Conservation (phyloP, 2,888 invertebrate species). For the Acleris laterana region DNA sequence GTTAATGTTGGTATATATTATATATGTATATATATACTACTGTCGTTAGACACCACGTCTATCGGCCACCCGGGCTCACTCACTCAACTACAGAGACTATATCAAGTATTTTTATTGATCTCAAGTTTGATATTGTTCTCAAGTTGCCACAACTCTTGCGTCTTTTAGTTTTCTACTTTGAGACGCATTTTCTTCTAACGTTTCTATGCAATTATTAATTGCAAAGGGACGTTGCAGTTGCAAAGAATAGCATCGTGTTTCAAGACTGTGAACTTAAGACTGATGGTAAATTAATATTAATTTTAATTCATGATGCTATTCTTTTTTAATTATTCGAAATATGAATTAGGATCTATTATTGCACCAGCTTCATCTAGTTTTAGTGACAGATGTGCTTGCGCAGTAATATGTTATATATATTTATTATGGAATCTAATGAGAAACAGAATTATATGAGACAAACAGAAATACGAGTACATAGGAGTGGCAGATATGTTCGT, state of each 20-base stretch:
- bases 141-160: constrained; percentile 22
- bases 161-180: constrained; percentile 20
- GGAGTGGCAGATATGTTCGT: constrained; percentile 59
- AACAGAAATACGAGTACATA: constrained; percentile 44
- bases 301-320: constrained; percentile 49
- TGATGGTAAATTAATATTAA: constrained; percentile 27
- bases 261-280: constrained; percentile 38
- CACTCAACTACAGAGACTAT: constrained; percentile 15
- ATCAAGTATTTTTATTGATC: not conserved
- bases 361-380: constrained; percentile 21
- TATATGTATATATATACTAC: constrained; percentile 15
- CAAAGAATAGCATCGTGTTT: constrained; percentile 53
- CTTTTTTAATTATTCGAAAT: constrained; percentile 43
- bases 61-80: constrained; percentile 17
- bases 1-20: constrained; percentile 32
- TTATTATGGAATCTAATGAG: constrained; percentile 37
- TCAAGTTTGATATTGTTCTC: constrained; percentile 11
- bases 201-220: constrained; percentile 27
- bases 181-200: constrained; percentile 25
- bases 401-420: constrained; percentile 26
- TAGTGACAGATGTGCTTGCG: constrained; percentile 22
- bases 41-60: constrained; percentile 13
- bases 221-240: constrained; percentile 34
- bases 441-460: constrained; percentile 39
- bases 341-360: constrained; percentile 37